phyloP scores from a whole-genome alignment of 2,113 vertebrate genomes.

The Macrotus californicus region DNA sequence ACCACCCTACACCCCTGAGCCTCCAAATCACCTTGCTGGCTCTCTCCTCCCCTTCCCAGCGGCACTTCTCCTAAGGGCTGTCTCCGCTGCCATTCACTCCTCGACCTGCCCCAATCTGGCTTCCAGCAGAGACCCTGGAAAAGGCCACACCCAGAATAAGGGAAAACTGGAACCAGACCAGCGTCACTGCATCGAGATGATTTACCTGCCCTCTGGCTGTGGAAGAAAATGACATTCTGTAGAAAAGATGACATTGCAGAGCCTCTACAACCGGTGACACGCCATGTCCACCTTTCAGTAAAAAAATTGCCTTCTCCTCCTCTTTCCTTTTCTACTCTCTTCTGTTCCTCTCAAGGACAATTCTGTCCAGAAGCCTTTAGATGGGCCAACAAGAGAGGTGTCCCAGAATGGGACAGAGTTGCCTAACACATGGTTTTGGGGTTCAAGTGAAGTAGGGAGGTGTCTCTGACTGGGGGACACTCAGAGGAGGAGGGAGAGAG shows the following conservation, averaged over 20 bases:
- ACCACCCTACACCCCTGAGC: background rate
- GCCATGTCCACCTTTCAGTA: background rate
- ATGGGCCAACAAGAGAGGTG: background rate
- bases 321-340: background rate
- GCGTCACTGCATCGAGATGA: accelerated
- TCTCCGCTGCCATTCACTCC: background rate
- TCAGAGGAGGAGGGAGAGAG: background rate
- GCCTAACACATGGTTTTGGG: background rate
- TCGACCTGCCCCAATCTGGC: background rate
- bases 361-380: background rate
- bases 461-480: too few species aligned
- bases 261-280: background rate
- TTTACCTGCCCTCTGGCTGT: background rate
- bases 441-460: background rate
- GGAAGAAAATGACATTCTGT: background rate
- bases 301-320: background rate
- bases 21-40: background rate
- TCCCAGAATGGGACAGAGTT: too few species aligned
- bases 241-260: background rate
- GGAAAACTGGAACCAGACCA: background rate
- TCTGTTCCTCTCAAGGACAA: background rate
- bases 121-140: background rate
- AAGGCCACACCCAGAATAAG: background rate
- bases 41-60: background rate
- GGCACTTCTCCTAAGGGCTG: background rate